Percentiles rank a stretch among this genome's conserved stretches.
Evolutionary conservation across 37 sponge, comb jelly and placozoan species (phyloP).

Genomic region (Cladorhizidae sp.): DNA sequence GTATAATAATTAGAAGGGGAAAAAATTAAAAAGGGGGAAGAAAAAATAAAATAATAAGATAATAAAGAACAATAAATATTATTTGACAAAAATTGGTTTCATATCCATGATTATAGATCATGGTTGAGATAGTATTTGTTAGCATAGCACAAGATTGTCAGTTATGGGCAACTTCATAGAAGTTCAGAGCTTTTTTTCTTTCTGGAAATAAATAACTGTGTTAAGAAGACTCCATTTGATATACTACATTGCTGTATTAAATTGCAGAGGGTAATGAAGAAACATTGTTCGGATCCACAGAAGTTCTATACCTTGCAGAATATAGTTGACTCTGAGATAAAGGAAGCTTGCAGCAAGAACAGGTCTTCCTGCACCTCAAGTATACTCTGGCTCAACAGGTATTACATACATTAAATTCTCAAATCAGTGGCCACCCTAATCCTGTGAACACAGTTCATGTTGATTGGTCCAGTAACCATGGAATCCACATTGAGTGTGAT

Average conservation of each 20-base stretch:
- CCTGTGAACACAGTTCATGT: background rate
- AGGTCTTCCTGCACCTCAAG: conserved; percentile 61
- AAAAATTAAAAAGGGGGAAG: no score
- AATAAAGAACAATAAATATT: no score
- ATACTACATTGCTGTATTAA: background rate
- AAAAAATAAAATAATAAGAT: no score
- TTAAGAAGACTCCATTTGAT: background rate
- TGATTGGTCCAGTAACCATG: background rate
- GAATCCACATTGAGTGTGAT: background rate
- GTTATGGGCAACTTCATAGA: no score
- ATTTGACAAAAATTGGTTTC: no score
- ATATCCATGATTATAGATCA: no score
- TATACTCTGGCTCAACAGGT: conserved; percentile 80
- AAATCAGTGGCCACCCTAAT: background rate
- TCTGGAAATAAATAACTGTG: no score
- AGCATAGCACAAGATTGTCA: no score
- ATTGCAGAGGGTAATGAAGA: conserved; percentile 49
- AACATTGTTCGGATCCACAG: conserved; percentile 37
- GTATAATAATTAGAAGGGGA: no score
- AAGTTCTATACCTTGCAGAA: conserved; percentile 54
- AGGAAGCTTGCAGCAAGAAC: conserved; percentile 34
- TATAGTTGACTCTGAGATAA: conserved; percentile 73
- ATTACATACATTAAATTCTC: background rate
- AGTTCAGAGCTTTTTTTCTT: no score
- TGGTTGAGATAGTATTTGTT: no score